A percentile compares a stretch with the other conserved stretches of the same genome.
These are phyloP conservation scores for Charanyca ferruginea DNA, from an alignment of 2,888 invertebrate genomes.

Conservation along the genomic window DNA sequence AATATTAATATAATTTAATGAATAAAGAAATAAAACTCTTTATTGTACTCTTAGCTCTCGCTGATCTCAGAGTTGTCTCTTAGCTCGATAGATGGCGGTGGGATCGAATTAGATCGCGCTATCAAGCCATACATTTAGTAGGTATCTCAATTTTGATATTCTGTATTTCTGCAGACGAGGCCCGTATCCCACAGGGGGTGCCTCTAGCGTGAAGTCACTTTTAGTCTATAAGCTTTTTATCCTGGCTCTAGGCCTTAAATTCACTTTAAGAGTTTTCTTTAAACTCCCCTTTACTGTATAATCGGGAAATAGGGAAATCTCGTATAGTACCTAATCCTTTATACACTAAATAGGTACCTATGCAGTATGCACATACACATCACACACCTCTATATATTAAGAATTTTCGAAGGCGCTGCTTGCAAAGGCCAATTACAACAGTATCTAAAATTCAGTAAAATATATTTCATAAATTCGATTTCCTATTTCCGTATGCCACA, in stretches of 20 bases:
- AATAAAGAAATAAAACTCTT: no score
- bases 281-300: no score
- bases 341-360: not conserved
- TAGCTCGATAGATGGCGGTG: slow-evolving; percentile 18
- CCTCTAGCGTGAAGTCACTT: no score
- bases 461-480: slow-evolving; percentile 29
- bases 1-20: no score
- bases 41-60: no score
- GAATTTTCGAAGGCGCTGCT: not conserved
- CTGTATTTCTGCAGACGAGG: no score
- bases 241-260: no score
- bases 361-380: not conserved
- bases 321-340: not conserved
- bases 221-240: no score
- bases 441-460: slow-evolving; percentile 6
- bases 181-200: no score
- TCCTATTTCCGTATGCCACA: slow-evolving; percentile 15
- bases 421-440: slow-evolving; percentile 14
- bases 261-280: no score
- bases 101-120: not conserved
- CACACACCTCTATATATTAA: not conserved
- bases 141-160: no score
- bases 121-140: no score
- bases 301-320: not conserved
- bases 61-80: not conserved